Evolutionary conservation across 2,797 vertebrate species (phyloP), one percentile per base, ranked within the genome.

Genomic region (Coregonus suidteri): DNA sequence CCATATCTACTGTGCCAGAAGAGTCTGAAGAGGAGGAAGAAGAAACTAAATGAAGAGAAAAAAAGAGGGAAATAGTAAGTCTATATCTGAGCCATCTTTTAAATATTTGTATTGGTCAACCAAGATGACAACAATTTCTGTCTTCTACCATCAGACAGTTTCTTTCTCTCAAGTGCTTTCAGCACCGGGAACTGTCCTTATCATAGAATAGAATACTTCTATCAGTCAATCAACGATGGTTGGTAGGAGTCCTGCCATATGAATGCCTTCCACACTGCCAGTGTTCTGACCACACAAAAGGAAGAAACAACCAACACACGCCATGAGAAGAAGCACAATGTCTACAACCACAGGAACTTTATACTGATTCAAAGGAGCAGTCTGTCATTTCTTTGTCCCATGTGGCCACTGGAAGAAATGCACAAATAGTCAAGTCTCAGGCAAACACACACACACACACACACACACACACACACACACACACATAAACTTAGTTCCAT

Each of bases 271-370:
- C 73, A 89, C 73, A 89, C 85, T 89, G 88, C 87, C 88, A 84
- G 77, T 56, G 81, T 30, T 30, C 75, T 77, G 37, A 62, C 13
- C 62, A 83, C 56, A 78, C 80, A 41, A 56, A 31, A 4, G 56
- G 56, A 59, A 59, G 59, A 62, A 20, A 62, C 18, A 4, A 66
- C 52, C 3, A 34, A 34, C 3, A 47, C 41, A 11, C 41, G 41
- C 41, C 41, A 47, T 47, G 2, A 37, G 11, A 85, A 73, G 82
- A 71, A 91, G 90, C 90, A 92, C 90, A 89, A 84, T 79, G 84
- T 88, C 82, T 86, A 84, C 73, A 47, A 18, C 51, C 75, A 68
- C 74, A 54, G 47, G 54, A 20, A 76, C 67, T 37, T 37, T 73
- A 73, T 41, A 35, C 78, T 67, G 3, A 66, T 37, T 25, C 3